Evolutionary conservation across 2,888 invertebrate species (phyloP), one percentile per base, ranked within the genome.

Genomic region (Microctonus brassicae): DNA sequence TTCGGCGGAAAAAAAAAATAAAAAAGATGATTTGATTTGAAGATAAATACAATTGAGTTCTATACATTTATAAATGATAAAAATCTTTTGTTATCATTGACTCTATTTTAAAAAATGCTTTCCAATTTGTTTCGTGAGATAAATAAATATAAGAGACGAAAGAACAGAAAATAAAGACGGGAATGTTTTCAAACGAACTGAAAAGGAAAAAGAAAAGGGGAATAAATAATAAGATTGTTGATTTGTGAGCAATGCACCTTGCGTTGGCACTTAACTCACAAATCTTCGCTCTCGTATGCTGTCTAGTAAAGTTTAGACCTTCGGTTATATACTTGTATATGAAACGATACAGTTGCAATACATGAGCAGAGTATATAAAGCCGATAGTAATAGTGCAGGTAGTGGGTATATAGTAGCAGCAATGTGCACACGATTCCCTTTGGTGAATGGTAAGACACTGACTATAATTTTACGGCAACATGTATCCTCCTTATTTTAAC

Each of bases 381-480:
- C n/a, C n/a, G n/a, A n/a, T n/a, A n/a, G n/a, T n/a, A n/a, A n/a
- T n/a, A n/a, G n/a, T n/a, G n/a, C n/a, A n/a, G n/a, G n/a, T n/a
- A 17, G 47, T 47, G 47, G 7, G 17, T 47, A 47, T 47, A 17
- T 47, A 47, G 47, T 47, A 17, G 47, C 17, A 29, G 47, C 47
- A 47, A 20, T 47, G 47, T 47, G 17, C 47, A 47, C 47, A 47
- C 47, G 47, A 17, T 47, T 17, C 47, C 17, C 47, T 47, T 47
- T 47, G 47, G 47, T 47, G 47, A 47, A 47, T 13, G 47, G 24
- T 55, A 55, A 55, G 55, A 55, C 55, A 55, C 55, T n/a, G 55
- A 55, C 24, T 62, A 55, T 42, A 39, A 58, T 68, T 58, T 34
- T 39, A 39, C 26, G 26, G 47, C 36, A n/a, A 33, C 64, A 36